Conservation (phyloP, 2,888 invertebrate species). For the Malthinus flaveolus region DNA sequence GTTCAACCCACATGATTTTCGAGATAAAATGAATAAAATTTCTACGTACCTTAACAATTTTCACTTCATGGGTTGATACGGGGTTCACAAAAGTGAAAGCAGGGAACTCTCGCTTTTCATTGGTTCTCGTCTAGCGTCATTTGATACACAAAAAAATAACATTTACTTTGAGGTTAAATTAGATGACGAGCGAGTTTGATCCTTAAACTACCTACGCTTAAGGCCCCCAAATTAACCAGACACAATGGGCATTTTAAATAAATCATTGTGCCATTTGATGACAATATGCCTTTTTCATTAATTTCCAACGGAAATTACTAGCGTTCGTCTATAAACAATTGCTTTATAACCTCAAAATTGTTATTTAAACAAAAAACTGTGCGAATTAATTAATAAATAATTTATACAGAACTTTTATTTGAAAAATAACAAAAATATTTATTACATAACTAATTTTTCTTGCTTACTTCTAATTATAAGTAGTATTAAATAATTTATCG, state of each 20-base stretch:
- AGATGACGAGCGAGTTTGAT: constrained; percentile 38
- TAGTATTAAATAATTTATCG: too few species aligned
- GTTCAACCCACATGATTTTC: constrained; percentile 52
- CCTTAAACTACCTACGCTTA: constrained; percentile 36
- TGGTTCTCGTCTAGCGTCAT: constrained; percentile 53
- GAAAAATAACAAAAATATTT: too few species aligned
- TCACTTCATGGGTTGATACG: constrained; percentile 55
- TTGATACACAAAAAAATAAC: constrained; percentile 56
- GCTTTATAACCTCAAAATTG: too few species aligned
- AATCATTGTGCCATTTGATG: constrained; percentile 29
- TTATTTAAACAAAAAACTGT: too few species aligned
- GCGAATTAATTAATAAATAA: too few species aligned
- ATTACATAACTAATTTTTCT: too few species aligned
- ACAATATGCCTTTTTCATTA: not conserved
- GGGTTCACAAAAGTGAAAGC: constrained; percentile 53
- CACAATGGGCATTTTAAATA: constrained; percentile 32
- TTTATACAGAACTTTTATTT: too few species aligned
- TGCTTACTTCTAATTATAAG: too few species aligned
- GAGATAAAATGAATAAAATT: constrained; percentile 56
- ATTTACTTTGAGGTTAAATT: constrained; percentile 50
- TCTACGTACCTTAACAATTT: constrained; percentile 57
- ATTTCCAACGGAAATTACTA: too few species aligned
- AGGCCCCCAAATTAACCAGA: constrained; percentile 15
- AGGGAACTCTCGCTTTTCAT: constrained; percentile 52
- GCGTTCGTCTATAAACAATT: too few species aligned